These are phyloP conservation scores for Agelastica alni DNA, from an alignment of 2,888 invertebrate genomes.

Conservation along the genomic window DNA sequence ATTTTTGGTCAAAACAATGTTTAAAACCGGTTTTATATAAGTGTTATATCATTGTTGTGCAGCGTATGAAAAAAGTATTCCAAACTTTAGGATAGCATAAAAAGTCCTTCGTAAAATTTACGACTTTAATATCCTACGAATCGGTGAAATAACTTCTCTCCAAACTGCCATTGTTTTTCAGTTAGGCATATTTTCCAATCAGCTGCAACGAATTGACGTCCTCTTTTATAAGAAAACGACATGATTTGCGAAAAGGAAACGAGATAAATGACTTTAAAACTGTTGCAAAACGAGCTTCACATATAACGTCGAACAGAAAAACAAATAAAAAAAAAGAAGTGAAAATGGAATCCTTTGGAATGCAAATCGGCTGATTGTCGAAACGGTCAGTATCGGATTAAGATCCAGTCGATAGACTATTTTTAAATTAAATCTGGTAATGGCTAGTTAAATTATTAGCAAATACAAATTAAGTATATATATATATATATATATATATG, in stretches of 20 bases:
- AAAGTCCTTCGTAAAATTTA: conserved; percentile 14
- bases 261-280: conserved; percentile 41
- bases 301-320: conserved; percentile 40
- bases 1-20: no score
- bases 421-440: no score
- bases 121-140: conserved; percentile 15
- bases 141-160: conserved; percentile 19
- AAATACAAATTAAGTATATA: no score
- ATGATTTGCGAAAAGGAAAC: conserved; percentile 33
- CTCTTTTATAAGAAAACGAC: conserved; percentile 29
- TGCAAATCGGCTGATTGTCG: conserved; percentile 32
- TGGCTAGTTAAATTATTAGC: no score
- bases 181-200: conserved; percentile 34
- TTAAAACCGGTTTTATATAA: no score
- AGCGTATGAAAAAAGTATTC: conserved; percentile 15
- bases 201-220: conserved; percentile 25
- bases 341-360: conserved; percentile 35
- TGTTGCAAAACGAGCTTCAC: conserved; percentile 40
- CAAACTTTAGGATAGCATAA: conserved; percentile 8
- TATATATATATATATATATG: no score
- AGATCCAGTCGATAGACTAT: no score
- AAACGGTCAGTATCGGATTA: conserved; percentile 9
- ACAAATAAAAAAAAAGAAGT: conserved; percentile 41
- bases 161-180: conserved; percentile 28
- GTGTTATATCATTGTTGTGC: background rate